These are phyloP conservation scores for Nowickia ferox DNA, from an alignment of 2,888 invertebrate genomes.

Conservation along the genomic window DNA sequence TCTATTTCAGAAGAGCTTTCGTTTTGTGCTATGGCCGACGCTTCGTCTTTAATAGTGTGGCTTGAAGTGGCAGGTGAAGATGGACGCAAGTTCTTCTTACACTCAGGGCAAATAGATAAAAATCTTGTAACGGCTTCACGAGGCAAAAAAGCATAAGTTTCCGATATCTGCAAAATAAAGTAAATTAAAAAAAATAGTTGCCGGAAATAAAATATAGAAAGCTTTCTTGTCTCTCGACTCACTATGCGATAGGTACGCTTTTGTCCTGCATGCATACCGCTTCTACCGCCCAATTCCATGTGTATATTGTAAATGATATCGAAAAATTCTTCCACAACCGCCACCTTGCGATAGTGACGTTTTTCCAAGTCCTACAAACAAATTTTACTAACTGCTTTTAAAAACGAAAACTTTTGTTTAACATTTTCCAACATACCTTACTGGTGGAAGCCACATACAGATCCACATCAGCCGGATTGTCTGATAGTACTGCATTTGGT, in stretches of 20 bases:
- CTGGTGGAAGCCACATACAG: conserved; percentile 82
- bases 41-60: conserved; percentile 75
- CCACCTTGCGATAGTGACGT: conserved; percentile 94
- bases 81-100: conserved; percentile 84
- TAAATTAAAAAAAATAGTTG: conserved; percentile 34
- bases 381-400: not conserved
- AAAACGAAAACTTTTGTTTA: not conserved
- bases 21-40: conserved; percentile 75
- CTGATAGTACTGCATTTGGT: conserved; percentile 78
- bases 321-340: conserved; percentile 98
- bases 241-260: conserved; percentile 98
- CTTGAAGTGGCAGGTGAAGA: conserved; percentile 79
- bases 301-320: conserved; percentile 98
- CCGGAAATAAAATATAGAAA: not conserved
- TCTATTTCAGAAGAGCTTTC: conserved; percentile 83
- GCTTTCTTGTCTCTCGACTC: conserved; percentile 75
- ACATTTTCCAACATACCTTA: conserved; percentile 75
- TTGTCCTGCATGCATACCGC: conserved; percentile 98
- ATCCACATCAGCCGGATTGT: conserved; percentile 80
- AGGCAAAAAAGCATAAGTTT: conserved; percentile 97
- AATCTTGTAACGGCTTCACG: conserved; percentile 98
- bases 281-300: conserved; percentile 95
- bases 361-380: conserved; percentile 88
- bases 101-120: conserved; percentile 96
- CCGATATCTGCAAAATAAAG: conserved; percentile 91